These are phyloP conservation scores for Laupala kohalensis DNA, from an alignment of 1,140 invertebrate genomes.

Conservation along the genomic window DNA sequence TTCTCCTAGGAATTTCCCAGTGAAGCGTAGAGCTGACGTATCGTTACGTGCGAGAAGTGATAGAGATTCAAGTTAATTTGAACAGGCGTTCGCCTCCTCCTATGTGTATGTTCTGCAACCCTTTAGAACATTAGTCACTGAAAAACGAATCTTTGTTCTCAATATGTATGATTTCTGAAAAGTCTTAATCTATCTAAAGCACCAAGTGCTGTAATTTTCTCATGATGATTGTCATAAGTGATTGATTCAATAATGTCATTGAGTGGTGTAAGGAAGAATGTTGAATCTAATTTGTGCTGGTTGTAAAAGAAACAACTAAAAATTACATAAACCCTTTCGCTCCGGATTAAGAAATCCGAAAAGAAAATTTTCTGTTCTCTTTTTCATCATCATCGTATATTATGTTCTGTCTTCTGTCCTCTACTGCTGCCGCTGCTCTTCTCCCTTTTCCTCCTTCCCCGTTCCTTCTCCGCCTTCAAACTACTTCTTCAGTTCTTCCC, in stretches of 20 bases:
- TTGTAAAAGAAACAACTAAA: neutral
- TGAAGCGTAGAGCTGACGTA: neutral
- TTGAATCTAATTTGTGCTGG: neutral
- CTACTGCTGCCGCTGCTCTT: neutral
- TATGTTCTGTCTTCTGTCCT: neutral
- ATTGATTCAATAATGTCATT: neutral
- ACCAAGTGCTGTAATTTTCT: neutral
- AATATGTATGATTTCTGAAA: neutral
- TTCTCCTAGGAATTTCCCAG: neutral
- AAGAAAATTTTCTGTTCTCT: neutral
- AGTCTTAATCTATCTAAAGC: neutral
- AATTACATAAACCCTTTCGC: too few relatives aligned
- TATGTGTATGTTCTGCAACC: constrained; percentile 11
- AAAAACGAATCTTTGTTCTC: neutral
- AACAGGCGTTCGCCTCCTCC: constrained; percentile 5
- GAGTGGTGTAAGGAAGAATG: neutral
- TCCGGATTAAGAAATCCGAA: too few relatives aligned
- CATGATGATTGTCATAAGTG: neutral
- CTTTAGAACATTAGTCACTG: neutral
- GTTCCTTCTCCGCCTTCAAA: too few relatives aligned
- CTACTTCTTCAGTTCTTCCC: too few relatives aligned
- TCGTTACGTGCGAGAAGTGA: neutral
- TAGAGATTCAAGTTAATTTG: neutral
- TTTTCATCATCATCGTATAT: neutral
- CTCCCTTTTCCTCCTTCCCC: neutral